A percentile compares a stretch with the other conserved stretches of the same genome.
These are phyloP conservation scores for Liolophura sinensis DNA, from an alignment of 1,140 invertebrate genomes.

Conservation along the genomic window DNA sequence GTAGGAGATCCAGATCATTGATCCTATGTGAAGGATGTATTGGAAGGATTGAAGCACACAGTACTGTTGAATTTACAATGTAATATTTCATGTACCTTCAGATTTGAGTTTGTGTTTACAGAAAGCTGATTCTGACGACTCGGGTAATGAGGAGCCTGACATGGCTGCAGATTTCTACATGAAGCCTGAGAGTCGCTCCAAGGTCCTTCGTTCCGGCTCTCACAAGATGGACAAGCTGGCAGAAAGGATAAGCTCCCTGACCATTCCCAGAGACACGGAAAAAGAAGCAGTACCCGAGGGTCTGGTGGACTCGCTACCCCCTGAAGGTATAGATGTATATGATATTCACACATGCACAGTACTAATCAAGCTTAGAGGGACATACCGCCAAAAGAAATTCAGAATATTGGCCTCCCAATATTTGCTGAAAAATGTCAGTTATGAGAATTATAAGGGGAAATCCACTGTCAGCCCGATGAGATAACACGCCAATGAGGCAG, in stretches of 20 bases:
- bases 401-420: too few relatives aligned
- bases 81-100: constrained; percentile 3
- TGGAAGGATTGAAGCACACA: too few relatives aligned
- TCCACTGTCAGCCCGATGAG: too few relatives aligned
- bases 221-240: constrained; percentile 57
- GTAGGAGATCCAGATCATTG: too few relatives aligned
- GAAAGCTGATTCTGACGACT: constrained; percentile 90
- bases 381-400: too few relatives aligned
- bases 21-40: too few relatives aligned
- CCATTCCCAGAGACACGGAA: constrained; percentile 42
- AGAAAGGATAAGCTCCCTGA: constrained; percentile 57
- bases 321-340: constrained; percentile 63
- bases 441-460: not conserved
- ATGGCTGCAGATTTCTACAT: constrained; percentile 57
- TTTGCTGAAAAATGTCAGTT: too few relatives aligned
- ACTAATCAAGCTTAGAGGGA: too few relatives aligned
- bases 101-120: constrained; percentile 49
- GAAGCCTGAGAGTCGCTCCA: constrained; percentile 6
- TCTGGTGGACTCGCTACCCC: constrained; percentile 67
- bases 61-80: too few relatives aligned
- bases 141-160: constrained; percentile 89
- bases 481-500: too few relatives aligned
- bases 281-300: constrained; percentile 52
- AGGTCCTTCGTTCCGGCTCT: constrained; percentile 10
- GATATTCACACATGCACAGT: constrained; percentile 7